Conservation (phyloP, 1,140 invertebrate genomes). For the Sinella curviseta region DNA sequence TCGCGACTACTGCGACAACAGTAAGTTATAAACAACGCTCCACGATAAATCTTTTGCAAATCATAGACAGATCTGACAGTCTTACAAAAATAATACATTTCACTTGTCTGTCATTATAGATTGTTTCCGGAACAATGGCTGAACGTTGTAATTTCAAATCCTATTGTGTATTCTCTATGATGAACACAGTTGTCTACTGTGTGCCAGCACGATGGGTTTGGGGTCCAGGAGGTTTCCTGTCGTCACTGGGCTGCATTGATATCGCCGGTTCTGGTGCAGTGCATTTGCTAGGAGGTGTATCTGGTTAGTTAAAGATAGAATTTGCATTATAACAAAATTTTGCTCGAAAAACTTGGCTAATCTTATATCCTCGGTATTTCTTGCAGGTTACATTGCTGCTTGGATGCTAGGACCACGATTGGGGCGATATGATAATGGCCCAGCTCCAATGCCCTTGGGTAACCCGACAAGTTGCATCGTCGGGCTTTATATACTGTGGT, state of each 20-base stretch:
- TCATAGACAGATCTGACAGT: background rate
- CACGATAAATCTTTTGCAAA: background rate
- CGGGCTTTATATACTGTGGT: conserved; percentile 91
- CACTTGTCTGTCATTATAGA: too few relatives aligned
- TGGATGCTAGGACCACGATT: conserved; percentile 84
- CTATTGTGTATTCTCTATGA: conserved; percentile 83
- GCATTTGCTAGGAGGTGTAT: conserved; percentile 63
- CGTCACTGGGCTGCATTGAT: conserved; percentile 58
- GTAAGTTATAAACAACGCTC: background rate
- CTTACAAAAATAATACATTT: too few relatives aligned
- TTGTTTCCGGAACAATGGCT: conserved; percentile 57
- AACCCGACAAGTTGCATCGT: conserved; percentile 87
- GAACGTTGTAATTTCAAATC: conserved; percentile 81
- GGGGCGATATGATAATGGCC: conserved; percentile 79
- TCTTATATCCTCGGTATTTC: background rate
- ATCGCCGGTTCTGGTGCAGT: conserved; percentile 62
- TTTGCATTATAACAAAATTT: too few relatives aligned
- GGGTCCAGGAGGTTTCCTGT: conserved; percentile 58
- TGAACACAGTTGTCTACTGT: conserved; percentile 89
- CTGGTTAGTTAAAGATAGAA: conserved; percentile 48
- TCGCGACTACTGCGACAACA: conserved; percentile 87
- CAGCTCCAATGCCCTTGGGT: conserved; percentile 74
- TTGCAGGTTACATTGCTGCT: conserved; percentile 70
- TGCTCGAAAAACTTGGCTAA: too few relatives aligned
- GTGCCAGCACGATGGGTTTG: conserved; percentile 69